These are phyloP conservation scores for Reinhardtius hippoglossoides DNA, from an alignment of 2,113 vertebrate genomes.

Conservation along the genomic window DNA sequence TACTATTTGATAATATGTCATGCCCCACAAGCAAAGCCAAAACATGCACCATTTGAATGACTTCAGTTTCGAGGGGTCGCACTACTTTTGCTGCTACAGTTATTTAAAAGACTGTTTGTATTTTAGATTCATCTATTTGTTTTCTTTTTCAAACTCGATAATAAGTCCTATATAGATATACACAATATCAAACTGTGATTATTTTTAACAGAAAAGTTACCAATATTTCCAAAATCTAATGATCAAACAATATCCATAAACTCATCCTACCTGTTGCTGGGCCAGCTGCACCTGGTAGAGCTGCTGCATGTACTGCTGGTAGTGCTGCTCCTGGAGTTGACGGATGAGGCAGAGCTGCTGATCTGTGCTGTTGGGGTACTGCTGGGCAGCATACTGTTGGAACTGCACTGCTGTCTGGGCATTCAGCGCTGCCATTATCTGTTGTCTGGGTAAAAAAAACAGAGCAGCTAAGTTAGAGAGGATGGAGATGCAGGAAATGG, in stretches of 20 bases:
- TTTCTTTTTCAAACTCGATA: too few species aligned
- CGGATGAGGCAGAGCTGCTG: slow-evolving; percentile 97
- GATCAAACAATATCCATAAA: too few species aligned
- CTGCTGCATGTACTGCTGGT: slow-evolving; percentile 99
- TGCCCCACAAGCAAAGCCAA: too few species aligned
- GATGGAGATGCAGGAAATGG: slow-evolving; percentile 6
- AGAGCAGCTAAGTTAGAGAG: background rate
- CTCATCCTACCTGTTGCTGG: slow-evolving; percentile 90
- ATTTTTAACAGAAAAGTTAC: background rate
- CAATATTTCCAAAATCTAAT: too few species aligned
- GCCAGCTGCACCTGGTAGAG: slow-evolving; percentile 98
- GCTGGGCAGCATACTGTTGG: slow-evolving; percentile 98
- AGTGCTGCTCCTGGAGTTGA: slow-evolving; percentile 98
- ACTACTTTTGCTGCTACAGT: too few species aligned
- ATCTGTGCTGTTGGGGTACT: slow-evolving; percentile 95
- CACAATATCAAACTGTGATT: too few species aligned
- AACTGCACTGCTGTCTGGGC: slow-evolving; percentile 98
- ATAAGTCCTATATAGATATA: too few species aligned
- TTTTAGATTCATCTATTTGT: too few species aligned
- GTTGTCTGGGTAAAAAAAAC: slow-evolving; percentile 84
- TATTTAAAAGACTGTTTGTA: too few species aligned
- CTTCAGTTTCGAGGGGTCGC: too few species aligned
- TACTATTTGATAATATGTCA: too few species aligned
- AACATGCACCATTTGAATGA: too few species aligned
- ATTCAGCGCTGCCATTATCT: slow-evolving; percentile 98